Conservation (phyloP, 1,140 invertebrate species). For the Lamellibrachia luymesi region DNA sequence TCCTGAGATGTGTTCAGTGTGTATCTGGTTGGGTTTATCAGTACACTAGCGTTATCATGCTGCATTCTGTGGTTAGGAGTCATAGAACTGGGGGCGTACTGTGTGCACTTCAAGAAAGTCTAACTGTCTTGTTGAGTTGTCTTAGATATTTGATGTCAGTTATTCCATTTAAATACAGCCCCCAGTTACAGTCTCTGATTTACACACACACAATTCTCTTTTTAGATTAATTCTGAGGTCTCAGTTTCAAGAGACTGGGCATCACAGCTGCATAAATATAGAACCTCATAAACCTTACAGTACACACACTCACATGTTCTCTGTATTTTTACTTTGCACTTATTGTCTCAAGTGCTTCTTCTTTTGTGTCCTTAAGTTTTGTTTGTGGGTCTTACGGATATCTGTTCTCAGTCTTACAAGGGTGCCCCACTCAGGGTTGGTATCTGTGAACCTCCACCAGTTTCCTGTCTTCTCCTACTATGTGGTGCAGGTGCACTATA, state of each 20-base stretch:
- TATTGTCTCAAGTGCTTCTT: neutral
- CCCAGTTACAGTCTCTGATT: neutral
- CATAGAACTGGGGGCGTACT: too few species aligned
- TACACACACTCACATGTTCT: too few species aligned
- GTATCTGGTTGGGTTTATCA: neutral
- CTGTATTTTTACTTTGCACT: too few species aligned
- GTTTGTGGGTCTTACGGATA: neutral
- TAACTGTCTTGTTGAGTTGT: neutral
- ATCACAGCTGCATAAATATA: neutral
- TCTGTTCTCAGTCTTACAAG: neutral
- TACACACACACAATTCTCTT: neutral
- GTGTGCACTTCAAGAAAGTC: too few species aligned
- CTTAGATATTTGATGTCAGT: neutral
- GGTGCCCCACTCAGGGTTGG: neutral
- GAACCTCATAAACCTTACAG: too few species aligned
- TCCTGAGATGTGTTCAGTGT: neutral
- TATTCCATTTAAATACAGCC: neutral
- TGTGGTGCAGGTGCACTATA: neutral
- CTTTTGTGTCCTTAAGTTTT: neutral
- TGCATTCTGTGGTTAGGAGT: neutral
- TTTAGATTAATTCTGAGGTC: neutral
- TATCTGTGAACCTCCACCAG: neutral
- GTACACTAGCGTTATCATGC: neutral
- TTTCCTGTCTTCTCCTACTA: neutral
- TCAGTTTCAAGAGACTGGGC: neutral